Percentiles rank a stretch among this genome's conserved stretches.
Conservation (phyloP, 2,888 invertebrate species). For the Anthophora plumipes region DNA sequence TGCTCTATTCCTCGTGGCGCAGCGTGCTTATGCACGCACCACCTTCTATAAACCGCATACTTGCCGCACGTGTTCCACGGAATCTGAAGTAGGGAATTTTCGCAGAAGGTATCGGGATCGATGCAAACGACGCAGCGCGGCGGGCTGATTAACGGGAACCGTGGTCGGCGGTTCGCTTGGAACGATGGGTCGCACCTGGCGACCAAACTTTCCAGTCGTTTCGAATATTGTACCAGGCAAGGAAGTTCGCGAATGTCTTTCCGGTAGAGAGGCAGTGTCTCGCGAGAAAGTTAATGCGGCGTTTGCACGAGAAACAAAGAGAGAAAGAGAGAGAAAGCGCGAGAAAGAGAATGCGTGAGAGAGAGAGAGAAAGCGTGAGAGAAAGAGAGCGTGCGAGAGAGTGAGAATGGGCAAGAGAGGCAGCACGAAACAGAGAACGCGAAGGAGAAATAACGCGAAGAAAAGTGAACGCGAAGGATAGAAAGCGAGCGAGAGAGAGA, state of each 20-base stretch:
- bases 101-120: neutral
- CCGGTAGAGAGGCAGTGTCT: neutral
- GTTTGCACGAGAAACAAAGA: too few species aligned
- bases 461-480: too few species aligned
- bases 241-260: slow-evolving; percentile 6
- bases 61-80: neutral
- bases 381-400: too few species aligned
- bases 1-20: slow-evolving; percentile 25
- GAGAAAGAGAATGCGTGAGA: too few species aligned
- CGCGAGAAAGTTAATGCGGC: neutral
- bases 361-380: too few species aligned
- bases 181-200: slow-evolving; percentile 24
- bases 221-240: slow-evolving; percentile 18
- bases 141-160: slow-evolving; percentile 25
- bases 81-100: slow-evolving; percentile 10
- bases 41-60: slow-evolving; percentile 3
- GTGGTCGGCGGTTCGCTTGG: slow-evolving; percentile 5
- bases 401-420: too few species aligned
- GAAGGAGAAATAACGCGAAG: too few species aligned
- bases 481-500: too few species aligned
- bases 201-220: slow-evolving; percentile 24
- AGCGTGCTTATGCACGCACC: neutral
- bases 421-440: too few species aligned
- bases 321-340: too few species aligned
- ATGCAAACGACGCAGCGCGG: neutral